These are phyloP conservation scores for Phenacoccus solenopsis DNA, from an alignment of 1,140 invertebrate species.

Conservation along the genomic window DNA sequence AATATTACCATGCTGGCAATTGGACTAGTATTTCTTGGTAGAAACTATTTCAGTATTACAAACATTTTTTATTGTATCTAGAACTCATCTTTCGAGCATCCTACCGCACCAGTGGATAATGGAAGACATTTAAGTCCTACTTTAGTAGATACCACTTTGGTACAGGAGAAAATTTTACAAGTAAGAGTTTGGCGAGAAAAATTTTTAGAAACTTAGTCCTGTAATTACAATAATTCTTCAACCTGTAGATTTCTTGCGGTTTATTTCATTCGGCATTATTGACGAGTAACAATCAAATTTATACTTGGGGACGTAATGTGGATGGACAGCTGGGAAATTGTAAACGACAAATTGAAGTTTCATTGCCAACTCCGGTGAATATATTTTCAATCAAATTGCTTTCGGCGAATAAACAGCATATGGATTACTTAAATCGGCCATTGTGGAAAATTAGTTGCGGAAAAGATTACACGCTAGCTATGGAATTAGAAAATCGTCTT, in stretches of 20 bases:
- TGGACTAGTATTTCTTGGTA: background rate
- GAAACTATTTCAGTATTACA: background rate
- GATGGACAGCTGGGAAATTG: constrained; percentile 58
- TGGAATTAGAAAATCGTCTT: constrained; percentile 42
- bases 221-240: background rate
- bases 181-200: constrained; percentile 29
- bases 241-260: constrained; percentile 45
- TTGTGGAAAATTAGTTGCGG: constrained; percentile 44
- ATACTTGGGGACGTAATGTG: constrained; percentile 54
- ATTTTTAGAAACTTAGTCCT: background rate
- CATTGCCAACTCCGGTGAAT: constrained; percentile 34
- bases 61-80: background rate
- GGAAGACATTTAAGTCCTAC: constrained; percentile 40
- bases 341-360: constrained; percentile 36
- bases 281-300: constrained; percentile 48
- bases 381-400: constrained; percentile 22
- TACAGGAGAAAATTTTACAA: constrained; percentile 43
- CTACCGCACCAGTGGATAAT: constrained; percentile 24
- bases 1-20: too few relatives aligned
- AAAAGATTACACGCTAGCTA: constrained; percentile 54
- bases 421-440: constrained; percentile 11
- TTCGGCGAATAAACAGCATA: constrained; percentile 21
- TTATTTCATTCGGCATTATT: constrained; percentile 53
- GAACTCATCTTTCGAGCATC: constrained; percentile 18
- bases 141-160: constrained; percentile 43